Base-by-base conservation (phyloP, 2,888 invertebrate species). In the Drymonia ruficornis region DNA sequence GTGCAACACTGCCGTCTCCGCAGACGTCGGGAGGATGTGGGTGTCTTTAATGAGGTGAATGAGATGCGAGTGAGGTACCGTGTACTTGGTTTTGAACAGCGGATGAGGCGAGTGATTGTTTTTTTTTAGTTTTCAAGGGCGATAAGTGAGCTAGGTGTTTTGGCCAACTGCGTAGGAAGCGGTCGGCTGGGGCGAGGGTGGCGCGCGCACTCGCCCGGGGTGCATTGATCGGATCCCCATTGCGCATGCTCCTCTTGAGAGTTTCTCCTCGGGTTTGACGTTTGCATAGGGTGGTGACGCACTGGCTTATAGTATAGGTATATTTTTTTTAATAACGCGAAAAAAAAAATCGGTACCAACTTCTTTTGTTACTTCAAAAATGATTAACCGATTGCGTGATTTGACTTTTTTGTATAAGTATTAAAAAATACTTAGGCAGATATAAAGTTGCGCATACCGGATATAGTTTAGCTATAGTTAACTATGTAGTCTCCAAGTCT, bases 21-120 rank as follows among this genome's bases (percentile, higher is more conserved):
- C 70, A 78, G 65, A 74, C 70, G 59, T 64, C 62, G 51, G 68
- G 72, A 78, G 73, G 70, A 76, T 80, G 89, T 87, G 92, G 91
- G 94, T 93, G 94, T 93, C 84, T 94, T 78, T 81, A 85, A 84
- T 78, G 63, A 84, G 78, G 59, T 78, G 75, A 84, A 78, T 81
- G 66, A 80, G 66, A 72, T 66, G 73, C 67, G 67, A 68, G 72
- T 16, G 34, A 18, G 12, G 45, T 45, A 19, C 8, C 38, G 38
- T 3, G 38, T 38, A 42, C 23, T 44, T 45, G 6, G 76, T 76
- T 80, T 81, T 63, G 67, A 56, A 62, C 60, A 69, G 59, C 67
- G 70, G 71, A 70, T 73, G 65, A 72, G 56, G 55, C 66, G 66
- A 68, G 67, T 66, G 64, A 74, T 77, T 75, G 70, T 73, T 59